These are phyloP conservation scores for Zele albiditarsus DNA, from an alignment of 2,888 invertebrate genomes.

Conservation along the genomic window DNA sequence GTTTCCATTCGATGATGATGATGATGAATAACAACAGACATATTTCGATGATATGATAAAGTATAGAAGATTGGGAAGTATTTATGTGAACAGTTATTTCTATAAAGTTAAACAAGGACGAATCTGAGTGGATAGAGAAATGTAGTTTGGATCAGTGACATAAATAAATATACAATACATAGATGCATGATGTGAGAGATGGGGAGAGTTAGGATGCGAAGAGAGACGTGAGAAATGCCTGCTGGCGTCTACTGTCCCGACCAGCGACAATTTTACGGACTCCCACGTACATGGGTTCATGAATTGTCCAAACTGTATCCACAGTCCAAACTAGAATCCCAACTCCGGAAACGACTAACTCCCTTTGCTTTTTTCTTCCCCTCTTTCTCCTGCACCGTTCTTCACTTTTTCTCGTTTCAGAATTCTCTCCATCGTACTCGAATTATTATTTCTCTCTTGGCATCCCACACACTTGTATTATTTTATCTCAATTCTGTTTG, in stretches of 20 bases:
- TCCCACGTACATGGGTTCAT: not conserved
- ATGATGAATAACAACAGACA: no score
- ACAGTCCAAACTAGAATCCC: not conserved
- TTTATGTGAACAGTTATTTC: no score
- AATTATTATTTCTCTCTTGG: not conserved
- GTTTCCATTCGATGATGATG: no score
- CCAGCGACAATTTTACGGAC: constrained; percentile 7
- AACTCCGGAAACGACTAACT: not conserved
- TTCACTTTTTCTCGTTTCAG: not conserved
- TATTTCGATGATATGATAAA: no score
- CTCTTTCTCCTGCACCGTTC: not conserved
- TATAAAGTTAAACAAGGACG: no score
- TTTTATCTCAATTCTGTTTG: not conserved
- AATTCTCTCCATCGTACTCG: not conserved
- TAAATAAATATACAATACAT: no score
- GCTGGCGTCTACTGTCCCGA: constrained; percentile 21
- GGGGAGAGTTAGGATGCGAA: not conserved
- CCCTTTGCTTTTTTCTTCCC: not conserved
- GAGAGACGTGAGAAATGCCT: constrained; percentile 22
- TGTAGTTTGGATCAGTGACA: no score
- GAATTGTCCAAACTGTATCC: constrained; percentile 5
- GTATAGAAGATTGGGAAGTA: no score
- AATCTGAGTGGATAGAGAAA: no score
- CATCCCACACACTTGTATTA: not conserved
- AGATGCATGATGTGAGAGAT: not conserved